phyloP scores from a whole-genome alignment of 2,888 invertebrate species.

The Drosophila niveifrons region DNA sequence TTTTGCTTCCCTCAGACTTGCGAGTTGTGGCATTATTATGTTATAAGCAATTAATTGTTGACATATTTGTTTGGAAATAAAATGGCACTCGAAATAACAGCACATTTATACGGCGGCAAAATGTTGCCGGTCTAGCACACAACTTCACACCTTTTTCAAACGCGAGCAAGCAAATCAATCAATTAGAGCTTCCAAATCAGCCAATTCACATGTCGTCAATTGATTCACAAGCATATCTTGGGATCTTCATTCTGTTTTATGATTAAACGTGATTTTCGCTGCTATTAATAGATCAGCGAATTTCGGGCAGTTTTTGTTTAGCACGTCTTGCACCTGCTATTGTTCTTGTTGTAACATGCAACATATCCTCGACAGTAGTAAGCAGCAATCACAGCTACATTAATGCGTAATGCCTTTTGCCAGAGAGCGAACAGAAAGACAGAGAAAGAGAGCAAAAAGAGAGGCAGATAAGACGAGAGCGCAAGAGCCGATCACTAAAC shows the following conservation, averaged over 20 bases:
- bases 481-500: conserved; percentile 36
- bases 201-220: conserved; percentile 69
- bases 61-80: conserved; percentile 57
- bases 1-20: conserved; percentile 2
- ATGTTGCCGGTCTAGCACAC: conserved; percentile 18
- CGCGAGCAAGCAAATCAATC: conserved; percentile 57
- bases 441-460: conserved; percentile 1
- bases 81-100: conserved; percentile 55
- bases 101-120: conserved; percentile 73
- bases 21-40: conserved; percentile 42
- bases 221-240: conserved; percentile 39
- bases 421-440: conserved; percentile 10
- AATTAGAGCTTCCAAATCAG: conserved; percentile 61
- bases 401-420: conserved; percentile 3
- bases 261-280: conserved; percentile 31
- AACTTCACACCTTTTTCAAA: conserved; percentile 33
- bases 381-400: conserved; percentile 1
- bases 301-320: conserved; percentile 1
- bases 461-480: conserved; percentile 1
- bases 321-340: conserved; percentile 19
- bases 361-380: conserved; percentile 8
- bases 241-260: conserved; percentile 23
- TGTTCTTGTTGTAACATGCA: conserved; percentile 17
- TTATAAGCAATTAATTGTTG: conserved; percentile 60
- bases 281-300: conserved; percentile 39